A percentile compares a stretch with the other conserved stretches of the same genome.
These are phyloP conservation scores for Salvator merianae DNA, from an alignment of 2,113 vertebrate genomes.

Conservation along the genomic window DNA sequence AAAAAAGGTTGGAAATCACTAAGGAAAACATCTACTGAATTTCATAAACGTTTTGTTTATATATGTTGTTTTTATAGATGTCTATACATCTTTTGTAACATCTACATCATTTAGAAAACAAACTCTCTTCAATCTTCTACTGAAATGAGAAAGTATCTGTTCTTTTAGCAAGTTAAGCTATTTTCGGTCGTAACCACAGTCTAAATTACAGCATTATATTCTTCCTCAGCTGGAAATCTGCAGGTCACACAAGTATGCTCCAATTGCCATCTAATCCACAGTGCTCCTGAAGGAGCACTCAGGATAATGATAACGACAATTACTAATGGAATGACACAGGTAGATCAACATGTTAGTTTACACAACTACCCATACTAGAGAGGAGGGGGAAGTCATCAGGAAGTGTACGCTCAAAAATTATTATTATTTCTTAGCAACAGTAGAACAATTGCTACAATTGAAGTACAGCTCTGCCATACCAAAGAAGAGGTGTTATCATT, in stretches of 20 bases:
- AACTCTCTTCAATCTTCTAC: neutral
- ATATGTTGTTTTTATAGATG: too few species aligned
- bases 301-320: conserved; percentile 10
- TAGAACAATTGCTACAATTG: conserved; percentile 39
- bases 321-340: neutral
- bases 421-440: conserved; percentile 44
- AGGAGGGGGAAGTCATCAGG: conserved; percentile 25
- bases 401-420: neutral
- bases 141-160: neutral
- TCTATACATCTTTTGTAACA: neutral
- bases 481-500: conserved; percentile 24
- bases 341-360: conserved; percentile 6
- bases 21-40: neutral
- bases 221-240: neutral
- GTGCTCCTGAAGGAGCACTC: conserved; percentile 20
- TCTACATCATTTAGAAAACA: neutral
- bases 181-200: neutral
- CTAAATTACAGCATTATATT: rapidly evolving
- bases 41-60: neutral
- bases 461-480: neutral
- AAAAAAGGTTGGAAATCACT: too few species aligned
- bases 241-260: neutral
- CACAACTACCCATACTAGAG: conserved; percentile 15
- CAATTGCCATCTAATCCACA: conserved; percentile 33
- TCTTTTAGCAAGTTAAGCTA: neutral